Base-by-base conservation (phyloP, 92 coral and sea anemone genomes). In the Chrysogorgia sp. region DNA sequence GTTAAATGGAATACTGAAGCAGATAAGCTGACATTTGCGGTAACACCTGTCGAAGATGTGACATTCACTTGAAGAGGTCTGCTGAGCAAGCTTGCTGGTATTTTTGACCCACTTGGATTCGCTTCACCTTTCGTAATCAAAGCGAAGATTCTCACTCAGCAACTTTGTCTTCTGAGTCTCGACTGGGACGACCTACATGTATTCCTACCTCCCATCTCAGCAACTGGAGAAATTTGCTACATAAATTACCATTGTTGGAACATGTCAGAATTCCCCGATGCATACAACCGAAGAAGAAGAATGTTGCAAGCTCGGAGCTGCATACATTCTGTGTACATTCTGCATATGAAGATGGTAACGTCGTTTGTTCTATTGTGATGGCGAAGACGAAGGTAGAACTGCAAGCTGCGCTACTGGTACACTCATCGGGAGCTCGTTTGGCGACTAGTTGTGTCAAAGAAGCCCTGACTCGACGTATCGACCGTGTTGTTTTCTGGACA, bases 321-420 rank as follows among this genome's bases (percentile, higher is more conserved):
- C 78, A 71, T 15, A 71, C 78, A 15, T 71, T 71, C 47, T 71
- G 78, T n/a, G n/a, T n/a, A n/a, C n/a, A n/a, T n/a, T n/a, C 34
- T 28, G 34, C 63, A 33, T 87, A 79, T 25, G 87, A 77, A 0
- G 74, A 77, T 63, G 79, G 74, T 0, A 20, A 83, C 23, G 83
- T 79, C 5, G 63, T 70, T 19, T 86, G 77, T 60, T 81, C 68
- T 3, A 45, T 83, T 57, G 74, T 80, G 20, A 84, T 86, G 77
- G 91, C 91, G 7, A 87, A 87, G 34, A 87, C 88, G 25, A 83
- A 87, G 43, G 83, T 72, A 1, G 64, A 72, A 26, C 45, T 72
- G 22, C 86, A 75, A 82, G 86, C 81, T 0, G 86, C 92, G 14
- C 71, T 84, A 49, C n/a, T 84, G n/a, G n/a, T n/a, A n/a, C n/a